These are phyloP conservation scores for human DNA, from an alignment of 2,113 vertebrate species.

Conservation along the genomic window GRCh38 chr13:25760501-25761000, in stretches of 20 bases:
- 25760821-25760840: neutral
- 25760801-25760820: constrained; percentile 13
- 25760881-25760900: neutral
- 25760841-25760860: constrained; percentile 29
- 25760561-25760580: neutral
- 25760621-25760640: neutral
- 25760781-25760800: neutral
- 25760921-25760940: neutral
- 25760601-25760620: no score
- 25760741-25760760: neutral
- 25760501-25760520: neutral
- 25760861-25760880: constrained; percentile 29
- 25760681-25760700: neutral
- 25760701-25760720: neutral
- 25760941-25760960: neutral
- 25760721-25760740: neutral
- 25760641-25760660: neutral
- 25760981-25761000: neutral
- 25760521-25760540: neutral
- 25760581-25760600: neutral
- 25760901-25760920: neutral
- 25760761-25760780: neutral
- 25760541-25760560: neutral
- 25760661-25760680: neutral
- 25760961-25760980: constrained; percentile 1